Evolutionary conservation across 2,888 invertebrate species (phyloP).

Genomic region (Eupithecia pulchellata): DNA sequence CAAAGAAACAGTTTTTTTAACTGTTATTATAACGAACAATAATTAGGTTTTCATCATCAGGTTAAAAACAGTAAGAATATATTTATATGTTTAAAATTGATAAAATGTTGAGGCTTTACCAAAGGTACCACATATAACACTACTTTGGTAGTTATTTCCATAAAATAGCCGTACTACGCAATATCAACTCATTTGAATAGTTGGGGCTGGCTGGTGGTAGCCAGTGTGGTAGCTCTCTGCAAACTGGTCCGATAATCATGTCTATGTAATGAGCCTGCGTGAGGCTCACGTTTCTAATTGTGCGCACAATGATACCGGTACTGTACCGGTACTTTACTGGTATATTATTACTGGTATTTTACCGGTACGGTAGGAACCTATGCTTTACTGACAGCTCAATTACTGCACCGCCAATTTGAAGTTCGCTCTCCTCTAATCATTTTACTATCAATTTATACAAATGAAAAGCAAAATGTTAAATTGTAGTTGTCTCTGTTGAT

Average conservation of each 20-base stretch:
- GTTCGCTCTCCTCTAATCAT: too few relatives aligned
- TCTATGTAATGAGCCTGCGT: not conserved
- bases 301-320: not conserved
- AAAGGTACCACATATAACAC: not conserved
- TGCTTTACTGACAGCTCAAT: not conserved
- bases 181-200: not conserved
- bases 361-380: not conserved
- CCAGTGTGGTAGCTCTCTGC: not conserved
- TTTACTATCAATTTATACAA: conserved; percentile 1
- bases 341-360: not conserved
- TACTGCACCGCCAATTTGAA: not conserved
- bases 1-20: too few relatives aligned
- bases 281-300: not conserved
- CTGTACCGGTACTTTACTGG: not conserved
- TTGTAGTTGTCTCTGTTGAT: too few relatives aligned
- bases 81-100: not conserved
- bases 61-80: not conserved
- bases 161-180: not conserved
- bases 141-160: not conserved
- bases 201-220: too few relatives aligned
- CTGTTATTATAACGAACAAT: not conserved
- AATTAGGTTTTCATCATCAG: not conserved
- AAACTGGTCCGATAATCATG: not conserved
- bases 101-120: not conserved
- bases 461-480: too few relatives aligned